Base-by-base conservation (phyloP, 2,888 invertebrate genomes). In the Frankliniella intonsa region DNA sequence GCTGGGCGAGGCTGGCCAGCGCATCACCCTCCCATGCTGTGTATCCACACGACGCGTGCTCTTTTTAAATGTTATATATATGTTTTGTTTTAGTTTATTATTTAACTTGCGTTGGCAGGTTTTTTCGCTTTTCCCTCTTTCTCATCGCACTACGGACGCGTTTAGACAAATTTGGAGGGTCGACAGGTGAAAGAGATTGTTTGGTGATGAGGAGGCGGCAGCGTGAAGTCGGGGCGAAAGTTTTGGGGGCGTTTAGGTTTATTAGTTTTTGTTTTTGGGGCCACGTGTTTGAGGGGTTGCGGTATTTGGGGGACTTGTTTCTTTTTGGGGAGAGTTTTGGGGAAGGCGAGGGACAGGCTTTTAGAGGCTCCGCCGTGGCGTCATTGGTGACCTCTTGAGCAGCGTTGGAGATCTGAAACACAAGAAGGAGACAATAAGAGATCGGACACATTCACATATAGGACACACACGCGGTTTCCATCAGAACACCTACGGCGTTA, bases 41-140 rank as follows among this genome's bases (percentile, higher is more conserved):
- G 22, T 22, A 22, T 25, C 69, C 25, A 25, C 69, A 12, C 69
- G 25, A 25, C 10, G 14, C 14, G 62, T 17, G 19, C 19, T 25
- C 10, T 76, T 76, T 76, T 22, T 25, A 25, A 3, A 7, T 25
- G 22, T 25, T 76, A 25, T 76, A 19, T 38, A 38, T 38, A 38
- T 38, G 38, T 76, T 22, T 25, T 76, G 69, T 76, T 76, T 76
- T 76, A 76, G 69, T 76, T 76, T 76, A 25, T 76, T 76, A 76
- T 76, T 76, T 76, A 76, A 76, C 69, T 76, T 76, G 69, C 69
- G 69, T 76, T 76, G 69, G 69, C 69, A 76, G 69, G 69, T 76
- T 76, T 76, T 76, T 76, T 76, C 69, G 22, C 69, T 76, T 76
- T 76, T 76, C 69, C 69, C 69, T 76, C 69, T 76, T 76, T 76